Evolutionary conservation across 2,113 vertebrate species (phyloP).

Genomic region (Serilophus lunatus): DNA sequence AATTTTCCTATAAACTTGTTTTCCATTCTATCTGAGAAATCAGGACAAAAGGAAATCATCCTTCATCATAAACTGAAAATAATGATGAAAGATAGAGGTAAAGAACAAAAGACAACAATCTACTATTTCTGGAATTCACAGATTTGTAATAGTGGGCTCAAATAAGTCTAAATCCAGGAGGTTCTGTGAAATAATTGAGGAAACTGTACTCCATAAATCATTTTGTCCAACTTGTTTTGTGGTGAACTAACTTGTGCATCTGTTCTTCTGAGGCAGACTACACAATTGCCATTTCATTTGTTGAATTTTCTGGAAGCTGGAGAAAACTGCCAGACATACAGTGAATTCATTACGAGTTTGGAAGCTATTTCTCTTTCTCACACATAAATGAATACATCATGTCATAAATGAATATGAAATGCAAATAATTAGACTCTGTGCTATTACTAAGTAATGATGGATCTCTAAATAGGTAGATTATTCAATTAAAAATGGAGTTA

Average conservation of each 20-base stretch:
- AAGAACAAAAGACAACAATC: neutral
- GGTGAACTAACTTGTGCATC: constrained; percentile 1
- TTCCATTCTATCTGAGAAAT: neutral
- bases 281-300: neutral
- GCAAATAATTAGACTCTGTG: neutral
- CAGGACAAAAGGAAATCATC: neutral
- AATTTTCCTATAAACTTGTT: neutral
- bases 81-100: neutral
- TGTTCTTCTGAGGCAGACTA: constrained; percentile 35
- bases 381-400: neutral
- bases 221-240: constrained; percentile 1
- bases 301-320: neutral
- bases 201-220: constrained; percentile 47
- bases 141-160: constrained; percentile 29
- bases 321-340: neutral
- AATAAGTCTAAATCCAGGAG: neutral
- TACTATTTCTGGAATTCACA: constrained; percentile 17
- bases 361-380: neutral
- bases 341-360: neutral
- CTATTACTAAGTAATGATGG: neutral
- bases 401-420: too few relatives aligned
- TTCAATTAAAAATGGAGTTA: neutral
- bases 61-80: neutral
- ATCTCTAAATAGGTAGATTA: neutral
- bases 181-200: constrained; percentile 43